Conservation (phyloP, 2,888 invertebrate genomes). For the Encarsia formosa region DNA sequence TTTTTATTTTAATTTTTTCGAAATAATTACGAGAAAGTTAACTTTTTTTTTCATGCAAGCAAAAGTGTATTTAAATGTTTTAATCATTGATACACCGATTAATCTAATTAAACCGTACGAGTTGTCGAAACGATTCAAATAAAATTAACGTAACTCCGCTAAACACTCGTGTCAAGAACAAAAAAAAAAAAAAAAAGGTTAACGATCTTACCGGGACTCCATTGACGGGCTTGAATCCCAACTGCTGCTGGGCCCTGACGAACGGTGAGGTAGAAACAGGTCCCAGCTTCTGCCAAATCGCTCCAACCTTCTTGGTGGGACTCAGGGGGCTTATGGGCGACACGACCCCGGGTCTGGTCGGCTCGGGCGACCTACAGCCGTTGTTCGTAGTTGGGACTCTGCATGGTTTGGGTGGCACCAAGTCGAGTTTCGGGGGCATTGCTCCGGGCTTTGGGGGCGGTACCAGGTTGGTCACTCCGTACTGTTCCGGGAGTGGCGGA, state of each 20-base stretch:
- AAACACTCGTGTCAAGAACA: too few species aligned
- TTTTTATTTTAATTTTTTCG: too few species aligned
- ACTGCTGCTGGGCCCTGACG: constrained; percentile 45
- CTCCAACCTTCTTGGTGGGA: constrained; percentile 37
- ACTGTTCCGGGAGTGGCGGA: too few species aligned
- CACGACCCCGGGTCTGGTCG: constrained; percentile 40
- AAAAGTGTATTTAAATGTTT: too few species aligned
- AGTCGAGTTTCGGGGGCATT: constrained; percentile 45
- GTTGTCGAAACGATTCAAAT: too few species aligned
- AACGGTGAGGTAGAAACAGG: constrained; percentile 49
- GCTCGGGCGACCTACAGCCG: constrained; percentile 30
- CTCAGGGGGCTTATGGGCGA: constrained; percentile 42
- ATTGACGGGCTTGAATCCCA: constrained; percentile 37
- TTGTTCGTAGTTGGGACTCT: constrained; percentile 44
- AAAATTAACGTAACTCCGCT: too few species aligned
- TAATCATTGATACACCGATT: too few species aligned
- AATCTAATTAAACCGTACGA: too few species aligned
- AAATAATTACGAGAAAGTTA: too few species aligned
- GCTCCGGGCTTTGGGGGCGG: constrained; percentile 46
- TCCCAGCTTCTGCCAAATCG: constrained; percentile 47
- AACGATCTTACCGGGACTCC: constrained; percentile 5
- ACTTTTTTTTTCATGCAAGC: too few species aligned
- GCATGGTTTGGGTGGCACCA: constrained; percentile 49
- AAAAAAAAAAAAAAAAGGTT: too few species aligned
- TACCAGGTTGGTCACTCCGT: constrained; percentile 37